phyloP scores from a whole-genome alignment of 2,113 vertebrate species.

The Ardeotis arabs region DNA sequence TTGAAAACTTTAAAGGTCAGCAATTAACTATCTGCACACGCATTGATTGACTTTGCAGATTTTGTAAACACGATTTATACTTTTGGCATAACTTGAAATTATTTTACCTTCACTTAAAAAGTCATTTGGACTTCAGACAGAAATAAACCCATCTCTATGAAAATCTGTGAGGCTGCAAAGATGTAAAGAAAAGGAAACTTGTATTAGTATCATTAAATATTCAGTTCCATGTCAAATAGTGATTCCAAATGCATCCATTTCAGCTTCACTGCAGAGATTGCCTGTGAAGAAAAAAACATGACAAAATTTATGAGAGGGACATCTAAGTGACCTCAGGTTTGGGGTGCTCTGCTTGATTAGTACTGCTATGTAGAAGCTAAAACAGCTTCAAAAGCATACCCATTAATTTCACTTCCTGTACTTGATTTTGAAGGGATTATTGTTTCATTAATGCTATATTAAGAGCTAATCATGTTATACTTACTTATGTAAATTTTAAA shows the following conservation, averaged over 20 bases:
- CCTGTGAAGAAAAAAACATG: background rate
- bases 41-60: background rate
- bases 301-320: background rate
- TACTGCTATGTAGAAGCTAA: background rate
- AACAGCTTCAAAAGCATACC: background rate
- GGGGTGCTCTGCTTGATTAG: background rate
- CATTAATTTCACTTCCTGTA: background rate
- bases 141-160: background rate
- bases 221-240: background rate
- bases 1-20: slow-evolving; percentile 67
- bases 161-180: background rate
- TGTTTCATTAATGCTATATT: background rate
- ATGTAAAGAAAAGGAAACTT: background rate
- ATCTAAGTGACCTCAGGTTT: background rate
- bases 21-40: background rate
- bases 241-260: background rate
- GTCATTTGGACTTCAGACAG: background rate
- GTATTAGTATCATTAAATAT: background rate
- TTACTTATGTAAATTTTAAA: background rate
- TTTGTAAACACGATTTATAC: background rate
- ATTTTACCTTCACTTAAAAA: background rate
- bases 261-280: background rate
- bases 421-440: slow-evolving; percentile 1
- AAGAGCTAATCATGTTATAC: slow-evolving; percentile 1
- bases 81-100: background rate